phyloP scores from a whole-genome alignment of 1,140 invertebrate species.

The Solen grandis region DNA sequence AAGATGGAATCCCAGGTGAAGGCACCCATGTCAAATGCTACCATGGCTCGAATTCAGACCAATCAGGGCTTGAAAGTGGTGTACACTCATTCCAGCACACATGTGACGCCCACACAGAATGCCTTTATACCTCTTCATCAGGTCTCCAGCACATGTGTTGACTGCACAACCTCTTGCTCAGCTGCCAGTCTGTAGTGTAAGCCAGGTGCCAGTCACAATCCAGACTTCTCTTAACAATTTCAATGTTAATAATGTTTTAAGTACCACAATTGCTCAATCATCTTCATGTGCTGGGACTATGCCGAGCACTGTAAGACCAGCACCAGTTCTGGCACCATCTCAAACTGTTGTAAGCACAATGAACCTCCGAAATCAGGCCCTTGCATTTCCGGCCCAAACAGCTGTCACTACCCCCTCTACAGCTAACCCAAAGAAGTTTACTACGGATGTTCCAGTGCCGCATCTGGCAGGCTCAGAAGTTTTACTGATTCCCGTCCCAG shows the following conservation, averaged over 20 bases:
- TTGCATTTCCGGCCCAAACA: no score
- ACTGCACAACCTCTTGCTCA: slow-evolving; percentile 6
- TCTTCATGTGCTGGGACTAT: no score
- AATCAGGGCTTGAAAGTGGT: neutral
- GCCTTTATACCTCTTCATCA: neutral
- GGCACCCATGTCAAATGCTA: neutral
- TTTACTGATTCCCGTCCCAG: neutral
- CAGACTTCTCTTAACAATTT: no score
- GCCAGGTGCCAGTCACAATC: neutral
- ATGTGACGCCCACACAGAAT: neutral
- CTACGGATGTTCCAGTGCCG: neutral
- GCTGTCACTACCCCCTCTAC: no score
- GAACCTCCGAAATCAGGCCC: no score
- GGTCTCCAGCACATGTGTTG: neutral
- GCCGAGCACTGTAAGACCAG: no score
- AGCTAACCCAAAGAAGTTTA: no score
- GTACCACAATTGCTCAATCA: no score
- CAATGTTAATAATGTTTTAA: no score
- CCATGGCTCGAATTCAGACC: slow-evolving; percentile 1
- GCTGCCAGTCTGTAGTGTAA: neutral
- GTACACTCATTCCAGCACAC: neutral
- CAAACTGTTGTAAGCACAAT: no score
- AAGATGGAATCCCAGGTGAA: neutral
- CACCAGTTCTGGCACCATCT: no score
- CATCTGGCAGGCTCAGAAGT: neutral